phyloP scores from a whole-genome alignment of 2,797 vertebrate genomes.

The Sphenodon punctatus region DNA sequence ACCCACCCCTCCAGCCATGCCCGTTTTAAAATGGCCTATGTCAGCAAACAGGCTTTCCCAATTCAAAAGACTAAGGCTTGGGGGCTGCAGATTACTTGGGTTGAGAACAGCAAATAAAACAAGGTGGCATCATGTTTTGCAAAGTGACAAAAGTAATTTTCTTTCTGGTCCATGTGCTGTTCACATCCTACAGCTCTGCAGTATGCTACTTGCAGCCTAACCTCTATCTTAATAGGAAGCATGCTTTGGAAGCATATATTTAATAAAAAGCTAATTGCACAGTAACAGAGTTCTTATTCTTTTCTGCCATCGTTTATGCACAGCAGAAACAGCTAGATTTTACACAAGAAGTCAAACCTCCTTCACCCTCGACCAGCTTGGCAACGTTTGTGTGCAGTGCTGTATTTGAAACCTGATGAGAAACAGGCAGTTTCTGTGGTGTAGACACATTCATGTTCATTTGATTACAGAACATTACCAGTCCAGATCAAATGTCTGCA shows the following conservation, averaged over 20 bases:
- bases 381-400: background rate
- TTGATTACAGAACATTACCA: background rate
- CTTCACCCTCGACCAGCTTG: background rate
- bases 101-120: background rate
- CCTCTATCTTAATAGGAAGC: background rate
- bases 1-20: too few species aligned
- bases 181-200: background rate
- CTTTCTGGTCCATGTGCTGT: background rate
- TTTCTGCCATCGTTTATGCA: background rate
- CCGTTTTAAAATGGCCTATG: too few species aligned
- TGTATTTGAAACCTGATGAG: background rate
- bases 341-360: background rate
- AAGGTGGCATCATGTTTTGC: background rate
- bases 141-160: background rate
- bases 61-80: background rate
- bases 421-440: background rate
- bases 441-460: background rate
- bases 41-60: background rate
- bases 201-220: background rate
- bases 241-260: fast-evolving
- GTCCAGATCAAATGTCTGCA: background rate
- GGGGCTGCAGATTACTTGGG: background rate
- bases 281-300: background rate
- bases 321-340: background rate
- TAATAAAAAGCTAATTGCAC: background rate